Evolutionary conservation across 2,113 vertebrate species (phyloP), one percentile per base, ranked within the genome.

Genomic region (Oryzias javanicus): DNA sequence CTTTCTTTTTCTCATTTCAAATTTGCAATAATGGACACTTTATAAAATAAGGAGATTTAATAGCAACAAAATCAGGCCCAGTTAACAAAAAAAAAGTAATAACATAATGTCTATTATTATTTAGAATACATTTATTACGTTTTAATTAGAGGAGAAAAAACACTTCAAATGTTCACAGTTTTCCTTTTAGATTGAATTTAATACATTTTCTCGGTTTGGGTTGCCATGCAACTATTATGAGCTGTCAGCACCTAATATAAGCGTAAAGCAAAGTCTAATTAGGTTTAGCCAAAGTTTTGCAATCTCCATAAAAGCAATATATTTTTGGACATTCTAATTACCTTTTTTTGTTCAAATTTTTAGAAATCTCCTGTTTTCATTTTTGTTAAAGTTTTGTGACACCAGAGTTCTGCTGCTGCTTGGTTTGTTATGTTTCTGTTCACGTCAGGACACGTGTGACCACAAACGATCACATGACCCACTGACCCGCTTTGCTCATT

Each of bases 61-160:
- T 35, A 35, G 29, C 29, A 35, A 35, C 7, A 2, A 8, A 35
- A 35, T 35, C 29, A 35, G 7, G 29, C 1, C 29, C 7, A 35
- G 29, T 35, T 35, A 35, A 10, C 29, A n/a, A n/a, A n/a, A n/a
- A 35, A 10, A 35, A 35, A 35, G 25, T 41, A 44, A 46, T 3
- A 46, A 17, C n/a, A 6, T 47, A 1, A 18, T 47, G 17, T 47
- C 17, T 17, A 46, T 46, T 46, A 46, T 47, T 47, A 47, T 18
- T 47, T 47, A 16, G 18, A 53, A 29, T 19, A n/a, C 17, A 53
- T 18, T 40, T 19, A 53, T 52, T 6, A 52, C 24, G 13, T 35
- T n/a, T 40, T 53, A 35, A 40, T 53, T 53, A 53, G 40, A 53
- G 27, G 15, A 53, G 18, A 12, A 35, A 17, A 51, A 51, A 17